Conservation (phyloP, 2,113 vertebrate genomes). For the Ondatra zibethicus region DNA sequence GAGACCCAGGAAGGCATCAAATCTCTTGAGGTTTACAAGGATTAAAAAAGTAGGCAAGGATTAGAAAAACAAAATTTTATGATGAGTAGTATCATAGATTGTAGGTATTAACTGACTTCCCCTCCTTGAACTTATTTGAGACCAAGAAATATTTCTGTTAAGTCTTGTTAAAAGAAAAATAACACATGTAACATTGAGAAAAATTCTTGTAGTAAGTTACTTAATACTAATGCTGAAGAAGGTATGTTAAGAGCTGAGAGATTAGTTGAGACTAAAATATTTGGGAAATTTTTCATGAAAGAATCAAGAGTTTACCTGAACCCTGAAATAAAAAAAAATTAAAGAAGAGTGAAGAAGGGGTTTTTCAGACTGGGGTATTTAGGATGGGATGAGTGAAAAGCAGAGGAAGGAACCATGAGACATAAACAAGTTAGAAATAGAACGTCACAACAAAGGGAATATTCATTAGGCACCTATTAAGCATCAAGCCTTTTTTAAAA, state of each 20-base stretch:
- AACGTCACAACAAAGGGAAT: not conserved
- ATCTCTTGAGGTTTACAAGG: not conserved
- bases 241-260: not conserved
- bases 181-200: not conserved
- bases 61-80: slow-evolving; percentile 69
- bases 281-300: not conserved
- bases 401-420: not conserved
- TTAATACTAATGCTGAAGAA: slow-evolving; percentile 4
- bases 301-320: not conserved
- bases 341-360: not conserved
- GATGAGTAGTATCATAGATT: slow-evolving; percentile 42
- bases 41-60: not conserved
- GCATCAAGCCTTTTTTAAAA: not conserved
- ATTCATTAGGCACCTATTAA: not conserved
- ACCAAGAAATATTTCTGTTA: slow-evolving; percentile 70
- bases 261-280: not conserved
- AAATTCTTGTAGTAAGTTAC: not conserved
- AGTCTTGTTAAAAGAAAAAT: slow-evolving; percentile 55
- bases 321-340: not conserved
- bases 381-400: not conserved
- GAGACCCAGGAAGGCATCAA: not conserved
- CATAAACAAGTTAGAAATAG: not conserved
- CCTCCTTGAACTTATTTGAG: slow-evolving; percentile 59
- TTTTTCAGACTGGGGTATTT: not conserved
- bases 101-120: slow-evolving; percentile 69